Base-by-base conservation (phyloP, 2,888 invertebrate species). In the Pyrgus malvae region DNA sequence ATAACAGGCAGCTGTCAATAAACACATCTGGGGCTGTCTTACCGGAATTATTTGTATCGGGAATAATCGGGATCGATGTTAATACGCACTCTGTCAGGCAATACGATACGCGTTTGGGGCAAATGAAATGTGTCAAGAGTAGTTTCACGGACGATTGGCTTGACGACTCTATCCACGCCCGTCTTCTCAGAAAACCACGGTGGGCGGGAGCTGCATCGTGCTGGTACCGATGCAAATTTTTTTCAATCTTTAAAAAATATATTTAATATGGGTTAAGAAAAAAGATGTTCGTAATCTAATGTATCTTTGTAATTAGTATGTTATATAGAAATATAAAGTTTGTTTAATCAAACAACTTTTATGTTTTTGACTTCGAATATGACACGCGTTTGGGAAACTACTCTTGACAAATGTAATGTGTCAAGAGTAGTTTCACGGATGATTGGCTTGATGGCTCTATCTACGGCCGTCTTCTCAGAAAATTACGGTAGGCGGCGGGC, bases 341-440 rank as follows among this genome's bases (percentile, higher is more conserved):
- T n/a, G n/a, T n/a, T n/a, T n/a, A n/a, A n/a, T n/a, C n/a, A n/a
- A n/a, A n/a, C n/a, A n/a, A n/a, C n/a, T n/a, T n/a, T n/a, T n/a
- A n/a, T n/a, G n/a, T n/a, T n/a, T n/a, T n/a, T n/a, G n/a, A n/a
- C n/a, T n/a, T n/a, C n/a, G n/a, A 68, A 70, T 70, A 71, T 66
- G 72, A 73, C 66, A 69, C 68, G 65, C 67, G 67, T 74, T 73
- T 68, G 74, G 69, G 70, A n/a, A n/a, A n/a, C n/a, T n/a, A n/a
- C n/a, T n/a, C n/a, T n/a, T n/a, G n/a, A 68, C 78, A 81, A 83
- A 87, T 84, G 87, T 84, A 81, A 89, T 80, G 71, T 83, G 89
- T 87, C 89, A 78, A 68, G 81, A 77, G 76, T 74, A 78, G 82
- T 89, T 89, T 82, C 83, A 87, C 81, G 87, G 78, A 60, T 81